phyloP scores from a whole-genome alignment of 2,113 vertebrate genomes.

The Callopanchax toddi region DNA sequence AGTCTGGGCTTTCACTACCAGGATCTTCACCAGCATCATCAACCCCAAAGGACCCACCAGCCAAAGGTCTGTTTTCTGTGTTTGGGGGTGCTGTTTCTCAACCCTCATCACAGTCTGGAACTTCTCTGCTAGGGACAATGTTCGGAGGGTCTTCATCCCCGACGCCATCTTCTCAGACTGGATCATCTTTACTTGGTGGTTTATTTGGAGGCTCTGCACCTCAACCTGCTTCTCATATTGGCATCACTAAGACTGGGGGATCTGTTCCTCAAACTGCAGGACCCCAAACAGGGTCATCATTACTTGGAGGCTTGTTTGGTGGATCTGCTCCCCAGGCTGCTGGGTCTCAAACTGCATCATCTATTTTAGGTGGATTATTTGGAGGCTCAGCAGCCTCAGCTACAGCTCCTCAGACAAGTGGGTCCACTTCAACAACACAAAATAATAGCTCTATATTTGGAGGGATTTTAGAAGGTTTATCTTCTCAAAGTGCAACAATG shows the following conservation, averaged over 20 bases:
- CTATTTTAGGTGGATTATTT: constrained; percentile 73
- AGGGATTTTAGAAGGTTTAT: constrained; percentile 61
- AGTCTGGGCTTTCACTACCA: constrained; percentile 18
- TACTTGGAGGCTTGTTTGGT: constrained; percentile 72
- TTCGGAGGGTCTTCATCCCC: constrained; percentile 82
- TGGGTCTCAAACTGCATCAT: constrained; percentile 59
- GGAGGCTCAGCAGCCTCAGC: constrained; percentile 47
- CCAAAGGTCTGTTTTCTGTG: constrained; percentile 67
- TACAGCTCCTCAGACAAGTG: constrained; percentile 36
- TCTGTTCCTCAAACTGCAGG: constrained; percentile 42
- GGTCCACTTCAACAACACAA: constrained; percentile 37
- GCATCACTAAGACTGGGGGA: constrained; percentile 35
- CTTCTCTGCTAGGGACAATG: constrained; percentile 81
- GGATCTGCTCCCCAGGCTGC: constrained; percentile 54
- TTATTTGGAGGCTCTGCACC: constrained; percentile 66
- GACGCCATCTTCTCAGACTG: constrained; percentile 55
- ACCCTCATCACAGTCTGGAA: constrained; percentile 71
- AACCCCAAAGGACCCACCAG: constrained; percentile 41
- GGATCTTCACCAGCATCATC: constrained; percentile 24
- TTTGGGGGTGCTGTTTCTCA: constrained; percentile 60
- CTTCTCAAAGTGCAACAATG: constrained; percentile 42
- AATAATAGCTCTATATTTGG: constrained; percentile 52
- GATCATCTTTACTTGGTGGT: constrained; percentile 65
- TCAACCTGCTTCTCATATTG: constrained; percentile 37
- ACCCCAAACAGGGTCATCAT: constrained; percentile 48